phyloP scores from a whole-genome alignment of 2,113 vertebrate species.

The Chrysochloris asiatica region DNA sequence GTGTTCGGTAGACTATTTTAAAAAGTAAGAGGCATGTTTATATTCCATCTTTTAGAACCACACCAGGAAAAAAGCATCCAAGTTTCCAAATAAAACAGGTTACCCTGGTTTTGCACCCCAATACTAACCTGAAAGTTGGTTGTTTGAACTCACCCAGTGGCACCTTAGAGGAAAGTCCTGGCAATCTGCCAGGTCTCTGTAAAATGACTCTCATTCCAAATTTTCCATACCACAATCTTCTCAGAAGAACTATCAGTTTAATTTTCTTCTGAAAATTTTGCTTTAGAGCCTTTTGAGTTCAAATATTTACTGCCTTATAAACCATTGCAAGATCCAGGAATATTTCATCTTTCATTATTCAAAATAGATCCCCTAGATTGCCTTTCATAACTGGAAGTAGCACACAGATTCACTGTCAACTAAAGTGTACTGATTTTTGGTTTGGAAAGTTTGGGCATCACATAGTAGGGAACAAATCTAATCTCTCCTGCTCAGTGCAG shows the following conservation, averaged over 20 bases:
- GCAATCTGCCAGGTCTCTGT: not conserved
- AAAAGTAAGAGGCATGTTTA: not conserved
- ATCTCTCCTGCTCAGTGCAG: not conserved
- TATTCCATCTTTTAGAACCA: constrained; percentile 5
- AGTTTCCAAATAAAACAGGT: not conserved
- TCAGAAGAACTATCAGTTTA: not conserved
- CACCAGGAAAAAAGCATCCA: not conserved
- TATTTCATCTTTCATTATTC: not conserved
- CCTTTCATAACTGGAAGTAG: not conserved
- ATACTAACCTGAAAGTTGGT: not conserved
- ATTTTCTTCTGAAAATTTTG: not conserved
- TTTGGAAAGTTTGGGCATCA: constrained; percentile 39
- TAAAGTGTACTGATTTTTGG: not conserved
- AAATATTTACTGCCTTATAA: not conserved
- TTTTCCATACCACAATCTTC: not conserved
- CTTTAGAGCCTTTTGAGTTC: not conserved
- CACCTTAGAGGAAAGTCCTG: not conserved
- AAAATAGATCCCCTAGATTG: not conserved
- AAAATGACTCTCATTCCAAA: not conserved
- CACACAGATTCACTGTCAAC: not conserved
- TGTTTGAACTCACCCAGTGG: not conserved
- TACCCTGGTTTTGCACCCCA: not conserved
- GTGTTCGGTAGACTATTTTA: not conserved
- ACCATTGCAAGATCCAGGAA: not conserved
- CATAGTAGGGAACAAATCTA: not conserved